phyloP scores from a whole-genome alignment of 2,113 vertebrate genomes.

The Ovibos moschatus region DNA sequence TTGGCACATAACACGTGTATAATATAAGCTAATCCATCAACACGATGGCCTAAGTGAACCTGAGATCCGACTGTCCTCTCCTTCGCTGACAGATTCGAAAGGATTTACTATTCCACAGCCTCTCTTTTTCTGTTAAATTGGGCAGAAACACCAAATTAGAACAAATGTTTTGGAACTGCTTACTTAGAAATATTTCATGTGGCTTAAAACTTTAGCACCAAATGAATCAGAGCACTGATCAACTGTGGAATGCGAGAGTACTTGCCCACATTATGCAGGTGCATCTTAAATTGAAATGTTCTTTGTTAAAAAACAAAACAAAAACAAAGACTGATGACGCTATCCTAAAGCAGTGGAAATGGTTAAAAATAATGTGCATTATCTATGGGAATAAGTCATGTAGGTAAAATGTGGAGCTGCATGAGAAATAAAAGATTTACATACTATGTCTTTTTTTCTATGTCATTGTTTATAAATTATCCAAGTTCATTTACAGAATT shows the following conservation, averaged over 20 bases:
- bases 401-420: not conserved
- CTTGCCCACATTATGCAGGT: not conserved
- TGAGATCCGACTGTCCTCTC: conserved; percentile 32
- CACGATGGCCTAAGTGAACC: conserved; percentile 55
- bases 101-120: not conserved
- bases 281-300: not conserved
- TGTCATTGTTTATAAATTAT: not conserved
- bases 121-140: not conserved
- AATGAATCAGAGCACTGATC: conserved; percentile 10
- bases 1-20: conserved; percentile 53
- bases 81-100: not conserved
- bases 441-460: not conserved
- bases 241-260: not conserved
- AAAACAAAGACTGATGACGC: not conserved
- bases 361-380: not conserved
- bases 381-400: not conserved
- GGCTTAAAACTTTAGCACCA: conserved; percentile 30
- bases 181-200: conserved; percentile 34
- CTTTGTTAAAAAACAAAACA: not conserved
- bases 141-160: conserved; percentile 35
- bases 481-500: not conserved
- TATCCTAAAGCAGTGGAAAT: not conserved
- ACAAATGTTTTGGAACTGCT: not conserved
- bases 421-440: not conserved
- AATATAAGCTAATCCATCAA: conserved; percentile 67